phyloP scores from a whole-genome alignment of 2,888 invertebrate genomes.

The Euplexia lucipara region DNA sequence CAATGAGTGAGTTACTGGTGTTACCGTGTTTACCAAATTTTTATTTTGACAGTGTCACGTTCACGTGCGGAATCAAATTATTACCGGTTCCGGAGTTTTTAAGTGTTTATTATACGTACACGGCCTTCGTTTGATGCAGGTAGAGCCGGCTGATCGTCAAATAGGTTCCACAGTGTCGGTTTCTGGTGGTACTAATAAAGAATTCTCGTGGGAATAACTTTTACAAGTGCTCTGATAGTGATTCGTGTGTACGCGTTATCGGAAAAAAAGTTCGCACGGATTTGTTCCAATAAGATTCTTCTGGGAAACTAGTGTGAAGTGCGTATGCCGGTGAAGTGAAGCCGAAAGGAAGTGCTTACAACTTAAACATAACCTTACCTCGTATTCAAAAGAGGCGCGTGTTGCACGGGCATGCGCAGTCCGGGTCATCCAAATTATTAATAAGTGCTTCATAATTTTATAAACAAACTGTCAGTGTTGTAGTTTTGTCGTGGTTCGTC shows the following conservation, averaged over 20 bases:
- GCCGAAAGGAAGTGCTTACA: conserved; percentile 78
- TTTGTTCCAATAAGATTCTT: conserved; percentile 81
- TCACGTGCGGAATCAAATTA: conserved; percentile 88
- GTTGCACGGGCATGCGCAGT: conserved; percentile 89
- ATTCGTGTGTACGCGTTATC: conserved; percentile 67
- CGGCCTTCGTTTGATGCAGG: conserved; percentile 87
- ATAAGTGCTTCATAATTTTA: conserved; percentile 86
- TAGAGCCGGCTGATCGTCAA: conserved; percentile 84
- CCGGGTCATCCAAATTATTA: conserved; percentile 83
- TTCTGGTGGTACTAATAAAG: conserved; percentile 74
- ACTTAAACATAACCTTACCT: conserved; percentile 87
- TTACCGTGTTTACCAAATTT: conserved; percentile 77
- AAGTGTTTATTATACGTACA: conserved; percentile 87
- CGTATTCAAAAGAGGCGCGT: conserved; percentile 85
- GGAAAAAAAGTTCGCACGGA: conserved; percentile 75
- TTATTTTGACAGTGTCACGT: conserved; percentile 89
- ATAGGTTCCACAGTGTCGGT: conserved; percentile 80
- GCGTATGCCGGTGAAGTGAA: conserved; percentile 78
- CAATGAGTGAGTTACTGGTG: conserved; percentile 80
- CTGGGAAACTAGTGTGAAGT: conserved; percentile 78
- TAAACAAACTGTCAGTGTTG: conserved; percentile 87
- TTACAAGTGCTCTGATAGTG: conserved; percentile 70
- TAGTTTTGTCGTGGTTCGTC: conserved; percentile 77
- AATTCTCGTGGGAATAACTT: conserved; percentile 79
- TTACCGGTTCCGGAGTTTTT: conserved; percentile 89